A percentile compares a stretch with the other conserved stretches of the same genome.
These are phyloP conservation scores for Parasteatoda lunata DNA, from an alignment of 2,888 invertebrate genomes.

Conservation along the genomic window DNA sequence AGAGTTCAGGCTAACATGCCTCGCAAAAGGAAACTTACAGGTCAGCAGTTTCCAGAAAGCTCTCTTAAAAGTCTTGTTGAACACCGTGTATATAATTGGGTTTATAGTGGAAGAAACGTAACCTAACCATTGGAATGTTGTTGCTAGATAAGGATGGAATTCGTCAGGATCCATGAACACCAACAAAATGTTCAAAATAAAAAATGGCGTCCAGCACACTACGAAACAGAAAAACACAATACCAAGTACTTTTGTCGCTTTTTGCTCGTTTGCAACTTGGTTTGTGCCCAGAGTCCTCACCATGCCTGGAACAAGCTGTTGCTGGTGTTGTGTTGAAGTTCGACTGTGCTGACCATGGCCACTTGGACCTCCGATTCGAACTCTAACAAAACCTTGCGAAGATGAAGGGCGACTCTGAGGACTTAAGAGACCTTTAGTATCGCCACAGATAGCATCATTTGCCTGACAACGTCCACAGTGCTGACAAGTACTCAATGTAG, in stretches of 20 bases:
- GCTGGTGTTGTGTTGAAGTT: conserved; percentile 25
- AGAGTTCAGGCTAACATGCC: conserved; percentile 59
- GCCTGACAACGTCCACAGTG: conserved; percentile 58
- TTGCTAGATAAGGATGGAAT: conserved; percentile 83
- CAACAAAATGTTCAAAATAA: conserved; percentile 89
- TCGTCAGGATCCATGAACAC: conserved; percentile 86
- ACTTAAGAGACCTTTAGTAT: conserved; percentile 27
- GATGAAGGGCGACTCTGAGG: conserved; percentile 13
- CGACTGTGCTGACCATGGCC: conserved; percentile 39
- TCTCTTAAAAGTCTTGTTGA: conserved; percentile 93
- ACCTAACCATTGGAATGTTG: conserved; percentile 92
- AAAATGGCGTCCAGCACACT: conserved; percentile 96
- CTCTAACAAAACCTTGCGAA: conserved; percentile 34
- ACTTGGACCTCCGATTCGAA: conserved; percentile 45
- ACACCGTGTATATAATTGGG: conserved; percentile 96
- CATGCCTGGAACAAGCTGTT: conserved; percentile 64
- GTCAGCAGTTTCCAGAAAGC: conserved; percentile 90
- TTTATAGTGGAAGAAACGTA: conserved; percentile 96
- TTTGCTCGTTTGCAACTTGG: conserved; percentile 90
- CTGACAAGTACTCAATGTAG: conserved; percentile 40
- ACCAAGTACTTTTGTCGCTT: conserved; percentile 95
- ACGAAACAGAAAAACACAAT: conserved; percentile 96
- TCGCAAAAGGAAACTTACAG: conserved; percentile 76
- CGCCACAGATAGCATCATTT: conserved; percentile 22
- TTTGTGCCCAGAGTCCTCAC: conserved; percentile 73